Conservation (phyloP, 2,888 invertebrate genomes). For the Machimus atricapillus region DNA sequence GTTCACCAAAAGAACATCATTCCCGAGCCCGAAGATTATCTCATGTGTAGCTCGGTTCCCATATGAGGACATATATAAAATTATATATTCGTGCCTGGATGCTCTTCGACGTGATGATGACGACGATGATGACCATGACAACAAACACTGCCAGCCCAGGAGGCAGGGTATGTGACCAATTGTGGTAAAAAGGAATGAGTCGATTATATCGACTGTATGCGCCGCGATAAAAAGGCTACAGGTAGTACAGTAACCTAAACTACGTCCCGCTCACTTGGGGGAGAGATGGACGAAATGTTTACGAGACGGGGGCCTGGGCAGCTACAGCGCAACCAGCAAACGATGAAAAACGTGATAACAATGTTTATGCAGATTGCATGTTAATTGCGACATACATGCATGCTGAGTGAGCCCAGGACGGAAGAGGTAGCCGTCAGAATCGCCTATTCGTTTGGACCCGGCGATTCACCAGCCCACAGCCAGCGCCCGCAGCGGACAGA, state of each 20-base stretch:
- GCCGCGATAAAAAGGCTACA: slow-evolving; percentile 9
- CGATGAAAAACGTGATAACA: slow-evolving; percentile 47
- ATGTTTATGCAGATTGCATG: slow-evolving; percentile 46
- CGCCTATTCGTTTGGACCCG: background rate
- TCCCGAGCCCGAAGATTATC: background rate
- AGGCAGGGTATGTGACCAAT: background rate
- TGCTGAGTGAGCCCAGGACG: slow-evolving; percentile 45
- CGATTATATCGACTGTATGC: background rate
- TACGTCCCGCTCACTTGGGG: background rate
- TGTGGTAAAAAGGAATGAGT: background rate
- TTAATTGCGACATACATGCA: slow-evolving; percentile 51
- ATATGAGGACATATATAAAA: slow-evolving; percentile 23
- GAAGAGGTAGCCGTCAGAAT: slow-evolving; percentile 41
- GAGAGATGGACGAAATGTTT: slow-evolving; percentile 22
- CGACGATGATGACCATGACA: slow-evolving; percentile 1
- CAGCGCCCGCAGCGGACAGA: background rate
- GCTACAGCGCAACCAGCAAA: slow-evolving; percentile 40
- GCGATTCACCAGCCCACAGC: background rate
- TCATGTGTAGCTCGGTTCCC: background rate
- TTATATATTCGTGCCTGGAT: slow-evolving; percentile 36
- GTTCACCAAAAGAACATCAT: background rate
- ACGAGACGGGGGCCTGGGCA: slow-evolving; percentile 4
- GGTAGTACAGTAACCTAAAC: slow-evolving; percentile 1
- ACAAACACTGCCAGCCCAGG: background rate
- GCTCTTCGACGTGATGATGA: slow-evolving; percentile 16